Conservation (phyloP, 2,797 vertebrate genomes). For the Manis crassicaudata region DNA sequence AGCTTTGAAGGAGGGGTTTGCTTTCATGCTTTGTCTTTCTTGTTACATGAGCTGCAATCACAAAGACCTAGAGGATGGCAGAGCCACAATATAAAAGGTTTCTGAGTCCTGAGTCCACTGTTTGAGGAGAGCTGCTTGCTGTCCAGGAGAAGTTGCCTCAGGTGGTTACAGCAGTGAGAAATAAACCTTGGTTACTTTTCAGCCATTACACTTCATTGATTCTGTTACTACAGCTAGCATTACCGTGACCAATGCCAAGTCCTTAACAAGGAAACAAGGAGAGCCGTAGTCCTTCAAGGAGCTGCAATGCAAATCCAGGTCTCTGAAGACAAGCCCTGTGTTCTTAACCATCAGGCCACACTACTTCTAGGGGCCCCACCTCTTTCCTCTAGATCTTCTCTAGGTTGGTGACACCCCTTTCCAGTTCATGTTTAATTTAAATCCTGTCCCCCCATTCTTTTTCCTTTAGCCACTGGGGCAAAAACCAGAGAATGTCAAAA, state of each 20-base stretch:
- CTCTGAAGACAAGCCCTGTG: not conserved
- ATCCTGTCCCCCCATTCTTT: not conserved
- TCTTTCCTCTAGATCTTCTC: not conserved
- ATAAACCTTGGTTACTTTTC: not conserved
- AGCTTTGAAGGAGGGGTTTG: not conserved
- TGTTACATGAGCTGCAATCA: not conserved
- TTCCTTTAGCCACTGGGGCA: not conserved
- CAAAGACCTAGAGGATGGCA: not conserved
- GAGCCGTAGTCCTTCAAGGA: not conserved
- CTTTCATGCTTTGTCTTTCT: not conserved
- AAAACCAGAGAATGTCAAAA: conserved; percentile 9
- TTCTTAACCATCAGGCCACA: not conserved
- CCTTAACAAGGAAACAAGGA: not conserved
- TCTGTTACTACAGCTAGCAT: not conserved
- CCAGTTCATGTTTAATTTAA: not conserved
- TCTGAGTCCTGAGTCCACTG: not conserved
- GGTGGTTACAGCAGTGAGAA: not conserved
- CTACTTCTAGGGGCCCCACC: not conserved
- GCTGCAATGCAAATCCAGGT: not conserved
- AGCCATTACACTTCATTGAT: not conserved
- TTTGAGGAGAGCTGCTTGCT: not conserved
- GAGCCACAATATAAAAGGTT: not conserved
- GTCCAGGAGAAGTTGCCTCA: not conserved
- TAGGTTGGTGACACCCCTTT: not conserved
- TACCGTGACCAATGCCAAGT: not conserved